Percentiles rank a stretch among this genome's conserved stretches.
Evolutionary conservation across 2,113 vertebrate genomes (phyloP).

Genomic region (Lota lota): DNA sequence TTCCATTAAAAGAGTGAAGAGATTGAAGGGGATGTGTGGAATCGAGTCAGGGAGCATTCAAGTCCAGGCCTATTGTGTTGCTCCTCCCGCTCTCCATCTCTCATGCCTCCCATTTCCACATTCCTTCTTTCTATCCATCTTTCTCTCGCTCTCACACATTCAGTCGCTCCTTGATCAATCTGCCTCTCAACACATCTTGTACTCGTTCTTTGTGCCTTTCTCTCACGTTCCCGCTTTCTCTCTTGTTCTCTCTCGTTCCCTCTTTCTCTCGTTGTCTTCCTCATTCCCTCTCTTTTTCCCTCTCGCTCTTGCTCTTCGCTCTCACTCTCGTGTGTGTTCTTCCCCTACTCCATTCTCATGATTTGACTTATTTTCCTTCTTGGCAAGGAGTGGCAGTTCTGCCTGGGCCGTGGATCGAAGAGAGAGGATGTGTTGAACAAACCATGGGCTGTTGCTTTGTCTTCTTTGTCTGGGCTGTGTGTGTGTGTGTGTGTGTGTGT

Average conservation of each 20-base stretch:
- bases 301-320: not conserved
- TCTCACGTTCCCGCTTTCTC: not conserved
- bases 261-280: not conserved
- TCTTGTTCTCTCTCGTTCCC: too few relatives aligned
- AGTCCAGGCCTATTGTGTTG: slow-evolving; percentile 63
- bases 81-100: slow-evolving; percentile 16
- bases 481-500: slow-evolving; percentile 2
- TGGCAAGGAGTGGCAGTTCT: slow-evolving; percentile 18
- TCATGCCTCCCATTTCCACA: slow-evolving; percentile 13
- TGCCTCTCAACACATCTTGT: slow-evolving; percentile 43
- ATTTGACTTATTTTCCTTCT: slow-evolving; percentile 20
- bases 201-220: slow-evolving; percentile 4
- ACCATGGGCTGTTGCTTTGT: slow-evolving; percentile 6
- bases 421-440: slow-evolving; percentile 31
- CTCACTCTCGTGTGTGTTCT: not conserved
- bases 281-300: not conserved
- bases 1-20: slow-evolving; percentile 69
- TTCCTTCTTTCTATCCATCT: slow-evolving; percentile 12
- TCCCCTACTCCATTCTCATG: slow-evolving; percentile 7
- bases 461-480: slow-evolving; percentile 12
- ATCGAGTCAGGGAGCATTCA: slow-evolving; percentile 67
- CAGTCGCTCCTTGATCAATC: slow-evolving; percentile 61
- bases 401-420: slow-evolving; percentile 30
- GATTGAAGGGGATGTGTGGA: slow-evolving; percentile 71
- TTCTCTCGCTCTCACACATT: slow-evolving; percentile 41